Conservation (phyloP, 1,140 invertebrate genomes). For the Halesus radiatus region DNA sequence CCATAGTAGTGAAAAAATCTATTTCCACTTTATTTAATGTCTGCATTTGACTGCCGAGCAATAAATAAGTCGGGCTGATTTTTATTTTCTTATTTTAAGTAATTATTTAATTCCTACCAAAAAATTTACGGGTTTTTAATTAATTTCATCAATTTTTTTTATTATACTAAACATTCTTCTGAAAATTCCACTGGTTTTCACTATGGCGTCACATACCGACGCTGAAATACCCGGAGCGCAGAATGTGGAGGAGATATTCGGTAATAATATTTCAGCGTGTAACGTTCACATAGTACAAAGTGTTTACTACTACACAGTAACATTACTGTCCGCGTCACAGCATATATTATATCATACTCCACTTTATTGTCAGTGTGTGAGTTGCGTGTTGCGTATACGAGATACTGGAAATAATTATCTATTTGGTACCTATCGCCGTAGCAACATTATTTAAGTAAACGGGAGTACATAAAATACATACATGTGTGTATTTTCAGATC, state of each 20-base stretch:
- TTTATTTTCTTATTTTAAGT: too few species aligned
- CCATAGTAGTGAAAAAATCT: too few species aligned
- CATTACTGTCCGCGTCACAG: too few species aligned
- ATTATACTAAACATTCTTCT: neutral
- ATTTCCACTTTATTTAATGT: too few species aligned
- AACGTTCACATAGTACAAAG: neutral
- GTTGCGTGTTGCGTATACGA: too few species aligned
- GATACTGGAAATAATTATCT: too few species aligned
- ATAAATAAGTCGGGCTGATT: too few species aligned
- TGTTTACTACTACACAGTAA: too few species aligned
- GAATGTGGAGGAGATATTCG: neutral
- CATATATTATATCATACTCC: too few species aligned
- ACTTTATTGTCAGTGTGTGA: too few species aligned
- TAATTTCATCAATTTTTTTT: neutral
- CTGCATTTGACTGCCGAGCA: too few species aligned
- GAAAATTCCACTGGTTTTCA: neutral
- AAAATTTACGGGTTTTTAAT: neutral
- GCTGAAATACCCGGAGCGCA: slow-evolving; percentile 39
- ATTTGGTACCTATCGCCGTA: too few species aligned
- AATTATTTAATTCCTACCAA: neutral
- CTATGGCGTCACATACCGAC: slow-evolving; percentile 28
- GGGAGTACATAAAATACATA: neutral
- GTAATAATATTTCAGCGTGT: neutral
- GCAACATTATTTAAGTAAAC: neutral
- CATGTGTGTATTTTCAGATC: neutral